Percentiles rank a stretch among this genome's conserved stretches.
Evolutionary conservation across 2,797 vertebrate species (phyloP).

Genomic region (Falco peregrinus): DNA sequence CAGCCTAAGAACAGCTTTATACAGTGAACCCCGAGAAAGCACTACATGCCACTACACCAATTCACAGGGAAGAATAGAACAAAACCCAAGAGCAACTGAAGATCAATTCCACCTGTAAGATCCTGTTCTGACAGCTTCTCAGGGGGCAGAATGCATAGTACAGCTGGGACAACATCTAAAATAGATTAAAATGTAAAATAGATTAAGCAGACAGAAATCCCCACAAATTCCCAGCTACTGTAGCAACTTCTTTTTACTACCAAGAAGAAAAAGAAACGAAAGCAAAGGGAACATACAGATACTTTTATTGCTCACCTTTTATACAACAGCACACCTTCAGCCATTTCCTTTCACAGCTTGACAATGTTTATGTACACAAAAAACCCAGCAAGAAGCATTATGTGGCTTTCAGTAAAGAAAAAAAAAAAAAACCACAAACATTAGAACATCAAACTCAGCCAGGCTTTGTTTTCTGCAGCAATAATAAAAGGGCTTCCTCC

Average conservation of each 20-base stretch:
- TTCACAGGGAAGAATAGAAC: background rate
- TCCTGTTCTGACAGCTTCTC: background rate
- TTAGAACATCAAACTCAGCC: conserved; percentile 78
- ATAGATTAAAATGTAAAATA: background rate
- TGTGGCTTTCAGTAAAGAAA: conserved; percentile 79
- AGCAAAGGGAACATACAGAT: conserved; percentile 71
- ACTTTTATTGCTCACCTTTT: conserved; percentile 91
- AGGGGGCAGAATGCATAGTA: background rate
- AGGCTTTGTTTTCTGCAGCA: conserved; percentile 81
- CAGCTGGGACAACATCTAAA: background rate
- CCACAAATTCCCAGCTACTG: background rate
- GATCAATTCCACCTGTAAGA: background rate
- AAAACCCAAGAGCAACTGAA: background rate
- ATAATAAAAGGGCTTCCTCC: conserved; percentile 78
- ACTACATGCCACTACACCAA: accelerated
- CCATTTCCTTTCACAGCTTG: conserved; percentile 86
- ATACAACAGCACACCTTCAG: conserved; percentile 86
- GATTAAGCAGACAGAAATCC: background rate
- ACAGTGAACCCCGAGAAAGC: background rate
- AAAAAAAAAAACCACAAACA: conserved; percentile 68
- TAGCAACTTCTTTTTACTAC: background rate
- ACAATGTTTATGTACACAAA: conserved; percentile 82
- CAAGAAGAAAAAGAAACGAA: conserved; percentile 57
- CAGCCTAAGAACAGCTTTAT: background rate
- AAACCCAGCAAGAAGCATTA: conserved; percentile 81